phyloP scores from a whole-genome alignment of 2,888 invertebrate genomes.

The Lithosia quadra region DNA sequence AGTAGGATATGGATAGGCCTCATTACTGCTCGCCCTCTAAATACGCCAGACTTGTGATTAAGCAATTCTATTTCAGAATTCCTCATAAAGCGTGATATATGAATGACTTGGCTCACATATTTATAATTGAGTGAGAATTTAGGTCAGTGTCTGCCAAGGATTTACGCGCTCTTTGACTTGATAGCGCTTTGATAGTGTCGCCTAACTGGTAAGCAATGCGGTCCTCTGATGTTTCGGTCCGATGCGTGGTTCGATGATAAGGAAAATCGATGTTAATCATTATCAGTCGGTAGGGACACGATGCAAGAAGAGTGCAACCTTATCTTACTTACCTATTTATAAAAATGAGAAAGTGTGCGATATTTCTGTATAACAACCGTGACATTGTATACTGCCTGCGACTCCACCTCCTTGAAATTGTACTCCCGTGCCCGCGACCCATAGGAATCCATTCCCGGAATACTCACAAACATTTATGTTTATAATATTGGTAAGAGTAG shows the following conservation, averaged over 20 bases:
- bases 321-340: too few relatives aligned
- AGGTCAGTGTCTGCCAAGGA: conserved; percentile 35
- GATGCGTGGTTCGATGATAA: neutral
- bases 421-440: too few relatives aligned
- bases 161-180: conserved; percentile 15
- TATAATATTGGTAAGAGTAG: too few relatives aligned
- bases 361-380: too few relatives aligned
- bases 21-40: neutral
- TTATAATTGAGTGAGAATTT: conserved; percentile 38
- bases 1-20: neutral
- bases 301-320: conserved; percentile 4
- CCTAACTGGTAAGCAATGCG: neutral
- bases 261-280: neutral
- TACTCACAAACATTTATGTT: too few relatives aligned
- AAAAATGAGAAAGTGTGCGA: too few relatives aligned
- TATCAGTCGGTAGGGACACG: neutral
- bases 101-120: conserved; percentile 7
- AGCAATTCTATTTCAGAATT: neutral
- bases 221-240: neutral
- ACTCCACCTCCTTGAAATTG: too few relatives aligned
- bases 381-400: too few relatives aligned
- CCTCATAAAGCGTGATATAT: neutral
- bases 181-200: neutral
- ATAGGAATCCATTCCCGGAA: too few relatives aligned
- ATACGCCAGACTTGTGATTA: neutral